Evolutionary conservation across 92 coral and sea anemone genomes (phyloP).

Genomic region (Anthopleura xanthogrammica): DNA sequence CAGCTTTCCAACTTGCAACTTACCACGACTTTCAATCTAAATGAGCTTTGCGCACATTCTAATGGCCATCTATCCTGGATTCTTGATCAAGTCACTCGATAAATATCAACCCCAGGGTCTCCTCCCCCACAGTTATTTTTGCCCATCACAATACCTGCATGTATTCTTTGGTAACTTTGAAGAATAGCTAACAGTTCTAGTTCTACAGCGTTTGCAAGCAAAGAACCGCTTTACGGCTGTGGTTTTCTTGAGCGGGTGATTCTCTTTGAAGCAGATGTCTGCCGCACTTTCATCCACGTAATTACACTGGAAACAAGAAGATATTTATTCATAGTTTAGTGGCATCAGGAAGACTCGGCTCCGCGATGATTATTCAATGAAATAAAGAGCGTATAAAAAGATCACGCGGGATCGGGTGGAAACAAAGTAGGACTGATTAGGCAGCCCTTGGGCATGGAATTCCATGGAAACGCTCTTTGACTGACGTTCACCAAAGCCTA

Average conservation of each 20-base stretch:
- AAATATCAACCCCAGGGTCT: not conserved
- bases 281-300: constrained; percentile 91
- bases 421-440: too few species aligned
- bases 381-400: too few species aligned
- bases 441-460: too few species aligned
- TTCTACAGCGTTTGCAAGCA: constrained; percentile 71
- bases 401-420: too few species aligned
- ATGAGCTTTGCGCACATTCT: too few species aligned
- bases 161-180: constrained; percentile 77
- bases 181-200: constrained; percentile 84
- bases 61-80: too few species aligned
- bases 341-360: not conserved
- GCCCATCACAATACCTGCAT: constrained; percentile 66
- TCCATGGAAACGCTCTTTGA: too few species aligned
- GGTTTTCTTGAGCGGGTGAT: constrained; percentile 61
- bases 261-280: constrained; percentile 72
- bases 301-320: constrained; percentile 57
- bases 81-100: too few species aligned
- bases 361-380: too few species aligned
- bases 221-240: constrained; percentile 80
- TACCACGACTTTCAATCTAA: too few species aligned
- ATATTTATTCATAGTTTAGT: not conserved
- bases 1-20: too few species aligned
- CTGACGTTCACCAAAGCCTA: too few species aligned
- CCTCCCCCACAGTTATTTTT: not conserved